Evolutionary conservation across 2,113 vertebrate species (phyloP).

Genomic region (Boleophthalmus pectinirostris): DNA sequence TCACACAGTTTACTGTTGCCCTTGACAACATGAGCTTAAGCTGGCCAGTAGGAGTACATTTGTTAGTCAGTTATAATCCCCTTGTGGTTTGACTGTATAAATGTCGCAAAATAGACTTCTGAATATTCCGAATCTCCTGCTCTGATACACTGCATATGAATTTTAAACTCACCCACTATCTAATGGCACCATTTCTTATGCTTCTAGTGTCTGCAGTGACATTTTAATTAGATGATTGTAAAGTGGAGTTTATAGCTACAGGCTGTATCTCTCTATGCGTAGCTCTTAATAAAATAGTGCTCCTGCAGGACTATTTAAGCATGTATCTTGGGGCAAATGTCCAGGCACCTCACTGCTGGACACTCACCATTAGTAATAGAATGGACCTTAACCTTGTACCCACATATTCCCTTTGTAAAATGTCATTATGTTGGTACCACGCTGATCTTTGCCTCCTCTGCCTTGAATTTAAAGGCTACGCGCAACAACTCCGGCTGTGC

Average conservation of each 20-base stretch:
- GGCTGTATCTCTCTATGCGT: constrained; percentile 10
- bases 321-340: constrained; percentile 22
- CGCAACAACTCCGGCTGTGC: constrained; percentile 9
- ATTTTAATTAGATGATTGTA: constrained; percentile 17
- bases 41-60: not conserved
- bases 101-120: constrained; percentile 13
- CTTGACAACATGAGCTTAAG: not conserved
- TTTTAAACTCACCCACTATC: not conserved
- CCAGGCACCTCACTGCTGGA: constrained; percentile 25
- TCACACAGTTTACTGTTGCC: not conserved
- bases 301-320: constrained; percentile 3
- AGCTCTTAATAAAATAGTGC: constrained; percentile 32
- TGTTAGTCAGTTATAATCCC: not conserved
- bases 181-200: constrained; percentile 28
- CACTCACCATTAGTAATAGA: constrained; percentile 39
- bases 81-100: not conserved
- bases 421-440: constrained; percentile 30
- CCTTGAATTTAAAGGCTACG: not conserved
- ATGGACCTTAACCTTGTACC: constrained; percentile 17
- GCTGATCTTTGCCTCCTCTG: constrained; percentile 24
- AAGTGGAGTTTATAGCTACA: constrained; percentile 14
- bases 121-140: not conserved
- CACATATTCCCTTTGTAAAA: constrained; percentile 29
- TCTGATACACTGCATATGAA: constrained; percentile 3
- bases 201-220: constrained; percentile 9